These are phyloP conservation scores for Andricus quercusramuli DNA, from an alignment of 2,888 invertebrate species.

Conservation along the genomic window DNA sequence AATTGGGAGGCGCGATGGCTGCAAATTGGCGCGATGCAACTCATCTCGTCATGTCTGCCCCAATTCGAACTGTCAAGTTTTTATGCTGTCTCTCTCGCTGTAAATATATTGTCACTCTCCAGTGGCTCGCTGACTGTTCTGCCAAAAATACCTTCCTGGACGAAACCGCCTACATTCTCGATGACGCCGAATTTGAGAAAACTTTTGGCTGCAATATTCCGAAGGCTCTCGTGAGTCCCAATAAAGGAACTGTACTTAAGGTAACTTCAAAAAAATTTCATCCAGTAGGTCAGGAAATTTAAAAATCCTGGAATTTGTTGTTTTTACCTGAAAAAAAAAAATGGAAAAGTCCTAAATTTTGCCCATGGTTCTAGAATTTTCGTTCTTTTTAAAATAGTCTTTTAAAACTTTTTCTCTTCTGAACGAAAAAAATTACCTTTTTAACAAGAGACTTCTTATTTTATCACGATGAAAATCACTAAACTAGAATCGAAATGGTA, in stretches of 20 bases:
- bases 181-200: slow-evolving; percentile 89
- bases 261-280: slow-evolving; percentile 65
- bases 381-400: too few relatives aligned
- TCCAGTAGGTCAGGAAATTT: too few relatives aligned
- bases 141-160: slow-evolving; percentile 90
- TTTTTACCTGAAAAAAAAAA: too few relatives aligned
- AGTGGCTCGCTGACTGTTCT: slow-evolving; percentile 93
- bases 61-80: slow-evolving; percentile 90
- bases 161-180: slow-evolving; percentile 86
- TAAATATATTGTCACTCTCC: slow-evolving; percentile 88
- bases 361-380: too few relatives aligned
- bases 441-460: too few relatives aligned
- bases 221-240: slow-evolving; percentile 86
- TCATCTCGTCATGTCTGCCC: slow-evolving; percentile 89
- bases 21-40: slow-evolving; percentile 89
- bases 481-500: too few relatives aligned
- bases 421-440: too few relatives aligned
- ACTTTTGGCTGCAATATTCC: slow-evolving; percentile 89
- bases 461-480: too few relatives aligned
- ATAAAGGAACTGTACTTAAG: slow-evolving; percentile 87
- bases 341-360: too few relatives aligned
- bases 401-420: too few relatives aligned
- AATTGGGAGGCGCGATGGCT: slow-evolving; percentile 91
- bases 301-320: too few relatives aligned
- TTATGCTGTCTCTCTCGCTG: slow-evolving; percentile 91